Evolutionary conservation across 1,140 invertebrate genomes (phyloP), one percentile per base, ranked within the genome.

Genomic region (Drosophila virilis): DNA sequence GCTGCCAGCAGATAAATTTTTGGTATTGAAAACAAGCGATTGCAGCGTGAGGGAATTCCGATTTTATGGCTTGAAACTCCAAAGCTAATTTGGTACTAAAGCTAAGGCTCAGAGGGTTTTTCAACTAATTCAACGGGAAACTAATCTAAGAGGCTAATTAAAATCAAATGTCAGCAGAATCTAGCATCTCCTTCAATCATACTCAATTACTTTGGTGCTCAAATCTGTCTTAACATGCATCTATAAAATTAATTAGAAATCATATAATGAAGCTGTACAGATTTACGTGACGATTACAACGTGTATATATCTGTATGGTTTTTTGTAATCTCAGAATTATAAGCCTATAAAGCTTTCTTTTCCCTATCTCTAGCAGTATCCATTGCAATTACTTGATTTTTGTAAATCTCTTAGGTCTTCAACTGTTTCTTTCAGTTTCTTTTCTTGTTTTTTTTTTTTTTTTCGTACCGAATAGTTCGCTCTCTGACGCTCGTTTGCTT

Each of bases 1-100:
- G 71, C 52, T 59, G 38, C 33, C 67, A 64, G 32, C 42, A 57
- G 72, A 62, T 74, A 70, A 70, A 61, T 15, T 15, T n/a, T 2
- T 8, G 40, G 57, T 62, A 69, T 62, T 74, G 13, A 62, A 62
- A 46, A 40, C 33, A 42, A 42, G 28, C 48, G 45, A 46, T 58
- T 5, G 17, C 6, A 28, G 22, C 4, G 22, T 28, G 4, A 28
- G 22, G 22, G 22, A 28, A 28, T 28, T 6, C 1, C 10, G 5
- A 28, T 10, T 10, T 22, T 5, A 28, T 48, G 42, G 42, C 42
- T 28, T 48, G 2, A 9, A 8, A 46, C 13, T 15, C 15, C 13
- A 10, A 40, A 12, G 37, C 17, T 17, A 54, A 38, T 37, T 54
- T 37, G 35, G 33, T 38, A 38, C 33, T 54, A 17, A 37, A 54